Evolutionary conservation across 92 coral and sea anemone species (phyloP), one percentile per base, ranked within the genome.

Genomic region (Umimayanthus chanpuru): DNA sequence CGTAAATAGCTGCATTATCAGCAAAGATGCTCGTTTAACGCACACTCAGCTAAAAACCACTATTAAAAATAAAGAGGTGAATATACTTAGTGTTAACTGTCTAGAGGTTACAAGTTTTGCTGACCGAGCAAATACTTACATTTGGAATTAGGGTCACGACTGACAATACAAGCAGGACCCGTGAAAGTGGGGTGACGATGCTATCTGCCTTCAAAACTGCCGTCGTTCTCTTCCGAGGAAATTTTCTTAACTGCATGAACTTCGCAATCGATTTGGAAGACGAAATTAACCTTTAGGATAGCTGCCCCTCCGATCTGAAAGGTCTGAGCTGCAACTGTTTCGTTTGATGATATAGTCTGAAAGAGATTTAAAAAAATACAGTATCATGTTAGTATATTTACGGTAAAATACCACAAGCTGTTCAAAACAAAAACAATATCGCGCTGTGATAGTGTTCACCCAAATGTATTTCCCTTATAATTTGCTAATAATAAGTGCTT

Each of bases 161-260:
- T 67, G 78, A 83, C 77, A 83, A 70, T 41, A 36, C 38, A 41
- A 83, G 87, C 87, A 83, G 87, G 71, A 70, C 87, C 66, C 87
- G 43, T 49, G 43, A 20, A 29, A 83, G 43, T 11, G 28, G 87
- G 67, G 77, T 56, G 87, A 83, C 36, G 38, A 70, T 70, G 87
- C 76, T 83, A 83, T 70, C 90, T 89, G 92, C 94, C 79, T 89
- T 92, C 88, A 89, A 88, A 86, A 85, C 81, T 92, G 94, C 94
- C 92, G 90, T 89, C 94, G 88, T 84, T 89, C 86, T 83, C 50
- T 89, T 91, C 88, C 92, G 94, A 80, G 88, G 80, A 78, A 72
- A 89, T 75, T 89, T 81, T 92, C 94, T 89, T 85, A 89, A 81
- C 90, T 92, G 94, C 94, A 92, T 92, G 92, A 92, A 91, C 90